Percentiles rank a stretch among this genome's conserved stretches.
phyloP scores from a whole-genome alignment of 1,140 invertebrate genomes.

The Cephus cinctus region DNA sequence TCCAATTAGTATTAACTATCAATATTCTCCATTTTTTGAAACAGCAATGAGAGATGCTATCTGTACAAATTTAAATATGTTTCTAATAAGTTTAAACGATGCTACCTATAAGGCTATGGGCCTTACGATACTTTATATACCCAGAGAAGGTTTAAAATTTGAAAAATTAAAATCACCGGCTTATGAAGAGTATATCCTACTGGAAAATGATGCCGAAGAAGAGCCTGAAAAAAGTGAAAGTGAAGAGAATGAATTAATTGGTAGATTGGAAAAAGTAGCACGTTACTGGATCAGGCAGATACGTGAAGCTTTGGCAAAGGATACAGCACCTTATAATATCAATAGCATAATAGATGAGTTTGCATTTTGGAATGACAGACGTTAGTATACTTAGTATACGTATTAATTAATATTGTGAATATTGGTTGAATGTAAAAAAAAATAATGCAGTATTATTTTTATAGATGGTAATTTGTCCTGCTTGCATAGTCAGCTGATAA shows the following conservation, averaged over 20 bases:
- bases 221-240: slow-evolving; percentile 10
- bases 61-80: slow-evolving; percentile 68
- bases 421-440: neutral
- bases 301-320: slow-evolving; percentile 68
- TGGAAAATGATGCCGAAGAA: slow-evolving; percentile 3
- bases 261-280: slow-evolving; percentile 76
- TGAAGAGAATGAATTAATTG: slow-evolving; percentile 67
- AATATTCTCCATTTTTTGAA: slow-evolving; percentile 4
- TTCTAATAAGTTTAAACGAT: slow-evolving; percentile 76
- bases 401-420: slow-evolving; percentile 2
- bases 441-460: slow-evolving; percentile 31
- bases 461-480: slow-evolving; percentile 76
- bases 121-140: slow-evolving; percentile 78
- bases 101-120: slow-evolving; percentile 74
- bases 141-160: slow-evolving; percentile 65
- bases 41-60: slow-evolving; percentile 28
- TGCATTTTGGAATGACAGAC: slow-evolving; percentile 81
- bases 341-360: slow-evolving; percentile 76
- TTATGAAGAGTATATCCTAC: neutral
- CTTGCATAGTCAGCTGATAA: slow-evolving; percentile 73
- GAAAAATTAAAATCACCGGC: neutral
- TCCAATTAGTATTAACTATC: too few species aligned
- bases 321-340: slow-evolving; percentile 51
- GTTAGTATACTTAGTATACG: slow-evolving; percentile 54
- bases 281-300: slow-evolving; percentile 84